These are phyloP conservation scores for Mystacides longicornis DNA, from an alignment of 2,888 invertebrate species.

Conservation along the genomic window DNA sequence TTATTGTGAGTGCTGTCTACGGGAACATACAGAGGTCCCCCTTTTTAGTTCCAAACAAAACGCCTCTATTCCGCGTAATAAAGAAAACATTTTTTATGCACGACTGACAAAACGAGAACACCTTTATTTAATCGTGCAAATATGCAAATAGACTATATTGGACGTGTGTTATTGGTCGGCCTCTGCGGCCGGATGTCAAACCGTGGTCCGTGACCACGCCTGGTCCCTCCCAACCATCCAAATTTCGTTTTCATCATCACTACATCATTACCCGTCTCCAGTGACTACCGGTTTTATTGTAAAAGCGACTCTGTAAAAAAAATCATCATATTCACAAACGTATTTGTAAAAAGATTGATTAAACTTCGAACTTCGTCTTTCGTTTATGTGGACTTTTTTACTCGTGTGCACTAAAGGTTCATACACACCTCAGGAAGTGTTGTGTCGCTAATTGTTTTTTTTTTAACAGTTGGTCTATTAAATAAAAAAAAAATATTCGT, in stretches of 20 bases:
- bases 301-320: neutral
- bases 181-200: constrained; percentile 15
- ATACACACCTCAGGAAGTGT: neutral
- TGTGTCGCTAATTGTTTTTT: constrained; percentile 2
- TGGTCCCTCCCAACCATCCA: constrained; percentile 10
- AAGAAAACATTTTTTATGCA: constrained; percentile 3
- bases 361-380: neutral
- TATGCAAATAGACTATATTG: constrained; percentile 15
- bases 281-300: constrained; percentile 13
- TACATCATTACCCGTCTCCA: too few relatives aligned
- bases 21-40: neutral
- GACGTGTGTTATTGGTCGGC: constrained; percentile 18
- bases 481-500: neutral
- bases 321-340: too few relatives aligned
- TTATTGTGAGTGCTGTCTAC: neutral
- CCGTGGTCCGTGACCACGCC: constrained; percentile 20
- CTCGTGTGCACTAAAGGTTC: neutral
- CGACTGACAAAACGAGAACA: constrained; percentile 12
- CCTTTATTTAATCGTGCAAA: constrained; percentile 17
- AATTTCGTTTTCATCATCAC: neutral
- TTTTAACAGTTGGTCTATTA: neutral
- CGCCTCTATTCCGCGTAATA: neutral
- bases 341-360: neutral
- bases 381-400: neutral
- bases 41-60: neutral